Evolutionary conservation across 2,113 vertebrate genomes (phyloP), one percentile per base, ranked within the genome.

Genomic region (Ochotona curzoniae): DNA sequence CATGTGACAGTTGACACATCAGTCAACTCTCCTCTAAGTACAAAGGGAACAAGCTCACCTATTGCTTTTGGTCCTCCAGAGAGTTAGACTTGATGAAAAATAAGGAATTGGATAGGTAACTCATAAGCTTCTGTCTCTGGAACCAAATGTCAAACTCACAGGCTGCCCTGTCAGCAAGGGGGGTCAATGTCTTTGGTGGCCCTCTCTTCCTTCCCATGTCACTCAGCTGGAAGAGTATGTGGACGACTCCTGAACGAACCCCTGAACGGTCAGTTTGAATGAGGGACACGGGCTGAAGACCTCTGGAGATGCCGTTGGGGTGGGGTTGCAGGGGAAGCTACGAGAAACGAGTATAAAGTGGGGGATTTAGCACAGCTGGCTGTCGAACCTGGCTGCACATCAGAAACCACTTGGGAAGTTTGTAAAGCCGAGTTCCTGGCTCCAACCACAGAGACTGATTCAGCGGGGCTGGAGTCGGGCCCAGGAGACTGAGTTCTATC

Each of bases 401-500:
- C 89, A 95, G 70, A 96, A 95, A 51, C 89, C 93, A 94, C 95
- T 96, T 94, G 89, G 95, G 94, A 94, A 96, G 93, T 96, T 95
- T 96, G 93, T 89, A 90, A 96, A 97, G 94, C 94, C 93, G 93
- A 94, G 95, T 96, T 97, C 93, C 95, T 95, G 96, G 96, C 96
- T 96, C 87, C 21, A 35, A 90, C 96, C 96, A 95, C 91, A 96
- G 94, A 94, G 94, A 76, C 69, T 91, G 90, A 93, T 94, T 95
- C 93, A 96, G 81, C 84, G 51, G 82, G 87, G 64, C 90, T 96
- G 91, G 93, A 97, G 89, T 2, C 12, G 83, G 95, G 94, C 91
- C 93, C 95, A 96, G 94, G 94, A 96, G 94, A 80, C 93, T 47
- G 92, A 93, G 96, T 93, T 95, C 96, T 86, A n/a, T 44, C 87